Percentiles rank a stretch among this genome's conserved stretches.
Evolutionary conservation across 1,140 invertebrate species (phyloP).

Genomic region (Drosophila malerkotliana): DNA sequence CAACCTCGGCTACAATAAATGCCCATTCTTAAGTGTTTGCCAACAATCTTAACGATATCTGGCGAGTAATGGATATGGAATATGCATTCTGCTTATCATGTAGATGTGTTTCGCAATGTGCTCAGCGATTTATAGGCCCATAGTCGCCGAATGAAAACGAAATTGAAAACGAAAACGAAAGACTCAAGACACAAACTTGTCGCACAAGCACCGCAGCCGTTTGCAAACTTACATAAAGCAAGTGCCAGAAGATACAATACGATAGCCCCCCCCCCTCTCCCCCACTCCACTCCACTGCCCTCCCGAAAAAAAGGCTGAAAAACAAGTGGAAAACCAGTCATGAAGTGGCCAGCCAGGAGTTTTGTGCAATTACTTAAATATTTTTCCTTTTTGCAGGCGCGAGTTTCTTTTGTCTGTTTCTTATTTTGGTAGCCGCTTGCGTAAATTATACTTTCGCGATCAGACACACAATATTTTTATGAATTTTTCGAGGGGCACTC

Average conservation of each 20-base stretch:
- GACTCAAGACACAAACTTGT: conserved; percentile 70
- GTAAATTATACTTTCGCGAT: conserved; percentile 45
- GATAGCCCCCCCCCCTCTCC: neutral
- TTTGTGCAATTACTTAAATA: conserved; percentile 34
- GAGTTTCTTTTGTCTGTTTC: conserved; percentile 25
- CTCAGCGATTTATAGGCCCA: conserved; percentile 26
- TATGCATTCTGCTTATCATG: conserved; percentile 68
- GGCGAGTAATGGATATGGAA: conserved; percentile 11
- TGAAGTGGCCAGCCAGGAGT: conserved; percentile 46
- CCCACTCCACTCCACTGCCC: too few species aligned
- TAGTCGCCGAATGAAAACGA: conserved; percentile 26
- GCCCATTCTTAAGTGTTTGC: neutral
- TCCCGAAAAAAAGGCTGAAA: conserved; percentile 9
- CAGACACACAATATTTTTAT: neutral
- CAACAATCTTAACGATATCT: neutral
- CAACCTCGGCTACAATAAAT: too few species aligned
- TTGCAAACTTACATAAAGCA: conserved; percentile 70
- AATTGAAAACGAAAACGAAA: conserved; percentile 62
- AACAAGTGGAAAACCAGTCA: conserved; percentile 51
- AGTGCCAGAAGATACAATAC: conserved; percentile 33
- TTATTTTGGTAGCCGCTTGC: conserved; percentile 35
- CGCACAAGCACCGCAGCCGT: conserved; percentile 31
- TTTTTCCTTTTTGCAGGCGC: conserved; percentile 22
- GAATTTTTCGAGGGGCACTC: neutral
- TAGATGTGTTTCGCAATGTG: conserved; percentile 51